phyloP scores from a whole-genome alignment of 1,140 invertebrate species.

The Eupristina koningsbergeri region DNA sequence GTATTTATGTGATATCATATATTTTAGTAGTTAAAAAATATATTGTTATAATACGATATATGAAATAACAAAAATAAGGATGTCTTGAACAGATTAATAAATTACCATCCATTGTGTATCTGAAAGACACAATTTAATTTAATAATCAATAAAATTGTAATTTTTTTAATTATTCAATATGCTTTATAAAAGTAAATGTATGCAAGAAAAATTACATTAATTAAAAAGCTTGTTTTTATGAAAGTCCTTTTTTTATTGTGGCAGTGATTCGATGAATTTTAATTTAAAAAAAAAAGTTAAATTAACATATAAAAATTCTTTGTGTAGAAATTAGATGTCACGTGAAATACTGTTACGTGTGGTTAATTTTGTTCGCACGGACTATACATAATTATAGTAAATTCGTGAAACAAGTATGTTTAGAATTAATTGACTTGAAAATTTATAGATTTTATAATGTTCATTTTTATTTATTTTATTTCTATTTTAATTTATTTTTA shows the following conservation, averaged over 20 bases:
- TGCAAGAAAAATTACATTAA: background rate
- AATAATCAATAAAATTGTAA: slow-evolving; percentile 15
- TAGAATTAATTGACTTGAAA: too few species aligned
- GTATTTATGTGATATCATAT: slow-evolving; percentile 1
- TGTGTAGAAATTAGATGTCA: too few species aligned
- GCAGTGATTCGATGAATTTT: background rate
- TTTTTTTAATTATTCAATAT: background rate
- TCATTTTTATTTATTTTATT: too few species aligned
- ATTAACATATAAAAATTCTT: too few species aligned
- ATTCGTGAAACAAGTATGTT: too few species aligned
- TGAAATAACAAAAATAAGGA: background rate
- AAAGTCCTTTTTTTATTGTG: too few species aligned
- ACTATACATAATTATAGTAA: background rate
- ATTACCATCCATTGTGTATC: background rate
- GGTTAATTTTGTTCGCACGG: background rate
- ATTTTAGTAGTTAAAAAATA: slow-evolving; percentile 32
- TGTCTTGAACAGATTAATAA: background rate
- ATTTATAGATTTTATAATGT: too few species aligned
- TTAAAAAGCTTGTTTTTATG: too few species aligned
- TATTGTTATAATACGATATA: background rate
- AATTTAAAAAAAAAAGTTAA: too few species aligned
- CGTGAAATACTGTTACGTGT: background rate
- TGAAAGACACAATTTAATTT: background rate
- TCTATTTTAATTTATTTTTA: too few species aligned
- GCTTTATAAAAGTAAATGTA: background rate